These are phyloP conservation scores for Syngnathus rostellatus DNA, from an alignment of 2,797 vertebrate species.

Conservation along the genomic window DNA sequence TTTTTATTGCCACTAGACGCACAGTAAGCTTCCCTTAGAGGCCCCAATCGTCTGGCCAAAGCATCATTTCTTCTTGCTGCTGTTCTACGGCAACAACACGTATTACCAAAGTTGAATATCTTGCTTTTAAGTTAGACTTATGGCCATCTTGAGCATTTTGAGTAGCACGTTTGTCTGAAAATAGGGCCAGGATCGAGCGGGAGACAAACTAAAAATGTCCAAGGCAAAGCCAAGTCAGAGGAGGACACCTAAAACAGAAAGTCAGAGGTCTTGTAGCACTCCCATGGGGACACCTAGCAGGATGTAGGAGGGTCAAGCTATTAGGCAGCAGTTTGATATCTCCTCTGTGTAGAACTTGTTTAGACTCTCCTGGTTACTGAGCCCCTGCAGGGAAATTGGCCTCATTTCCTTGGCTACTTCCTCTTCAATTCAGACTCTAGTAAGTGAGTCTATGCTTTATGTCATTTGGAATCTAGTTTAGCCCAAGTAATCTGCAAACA, in stretches of 20 bases:
- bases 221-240: constrained; percentile 5
- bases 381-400: constrained; percentile 44
- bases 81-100: constrained; percentile 18
- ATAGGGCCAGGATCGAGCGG: constrained; percentile 2
- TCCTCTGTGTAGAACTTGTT: constrained; percentile 18
- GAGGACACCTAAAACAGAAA: constrained; percentile 19
- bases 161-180: neutral
- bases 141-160: neutral
- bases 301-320: constrained; percentile 29
- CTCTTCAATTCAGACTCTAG: constrained; percentile 17
- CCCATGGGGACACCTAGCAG: constrained; percentile 40
- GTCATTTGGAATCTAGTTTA: neutral
- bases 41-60: constrained; percentile 37
- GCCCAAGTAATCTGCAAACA: neutral
- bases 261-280: constrained; percentile 9
- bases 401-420: constrained; percentile 59
- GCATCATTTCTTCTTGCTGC: constrained; percentile 37
- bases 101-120: constrained; percentile 21
- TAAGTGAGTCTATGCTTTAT: constrained; percentile 1
- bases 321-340: constrained; percentile 32
- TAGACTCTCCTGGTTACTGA: constrained; percentile 21
- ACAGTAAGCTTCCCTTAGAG: constrained; percentile 34
- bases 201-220: constrained; percentile 6
- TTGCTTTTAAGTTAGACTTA: constrained; percentile 14
- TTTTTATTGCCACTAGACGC: constrained; percentile 44